Evolutionary conservation across 2,797 vertebrate species (phyloP), one percentile per base, ranked within the genome.

Genomic region (Holocentrus rufus): DNA sequence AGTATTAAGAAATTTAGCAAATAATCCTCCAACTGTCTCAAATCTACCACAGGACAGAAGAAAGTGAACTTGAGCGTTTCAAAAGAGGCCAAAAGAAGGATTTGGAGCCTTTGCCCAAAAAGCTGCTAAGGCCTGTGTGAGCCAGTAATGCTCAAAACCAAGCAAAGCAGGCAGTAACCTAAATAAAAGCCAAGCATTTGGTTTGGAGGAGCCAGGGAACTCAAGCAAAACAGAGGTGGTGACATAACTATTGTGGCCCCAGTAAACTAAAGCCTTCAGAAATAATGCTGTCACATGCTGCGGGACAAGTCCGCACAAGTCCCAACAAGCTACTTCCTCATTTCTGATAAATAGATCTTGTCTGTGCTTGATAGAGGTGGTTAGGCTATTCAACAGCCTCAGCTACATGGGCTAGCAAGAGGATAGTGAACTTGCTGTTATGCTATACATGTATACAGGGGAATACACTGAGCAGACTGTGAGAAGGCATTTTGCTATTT

Each of bases 251-350:
- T n/a, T 34, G 53, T 69, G 49, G 65, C 55, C 64, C 65, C 23
- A 22, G 66, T 27, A 23, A 66, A 73, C 10, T 20, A 20, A 72
- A 25, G 72, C 61, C 58, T 42, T 62, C 4, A 70, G 30, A 83
- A 86, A 72, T 68, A 34, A 72, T 52, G 81, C 46, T 0, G 72
- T 88, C 87, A 91, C 88, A 89, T 90, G 91, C 76, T 74, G 71
- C 8, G 7, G 68, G 79, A 90, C 91, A 90, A 88, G 91, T 86
- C 91, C 77, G 76, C 90, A 77, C 92, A 92, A 78, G 90, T 86
- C 87, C 76, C 17, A 68, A 79, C 77, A 71, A 63, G 77, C 34
- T n/a, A 47, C 81, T 90, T 91, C 86, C 89, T 90, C 78, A 69
- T 87, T 84, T 79, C 50, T 63, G 34, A 80, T 66, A 77, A 84